These are phyloP conservation scores for Agapornis roseicollis DNA, from an alignment of 2,113 vertebrate genomes.

Conservation along the genomic window DNA sequence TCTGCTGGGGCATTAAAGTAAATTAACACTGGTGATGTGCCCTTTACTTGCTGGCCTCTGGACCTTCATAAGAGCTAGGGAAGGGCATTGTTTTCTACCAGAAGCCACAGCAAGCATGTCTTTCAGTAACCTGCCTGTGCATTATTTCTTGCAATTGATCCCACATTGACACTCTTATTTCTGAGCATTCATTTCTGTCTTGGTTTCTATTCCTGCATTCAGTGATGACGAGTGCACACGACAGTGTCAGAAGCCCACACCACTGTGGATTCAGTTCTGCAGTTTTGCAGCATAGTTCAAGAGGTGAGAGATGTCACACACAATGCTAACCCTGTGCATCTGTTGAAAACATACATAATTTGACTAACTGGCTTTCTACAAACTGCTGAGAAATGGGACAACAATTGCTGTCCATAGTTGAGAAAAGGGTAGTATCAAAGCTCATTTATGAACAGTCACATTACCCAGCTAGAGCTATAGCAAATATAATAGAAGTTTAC, in stretches of 20 bases:
- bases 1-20: background rate
- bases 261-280: background rate
- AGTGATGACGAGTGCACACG: accelerated
- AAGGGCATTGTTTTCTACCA: background rate
- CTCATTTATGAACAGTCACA: background rate
- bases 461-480: background rate
- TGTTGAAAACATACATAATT: background rate
- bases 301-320: background rate
- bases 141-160: background rate
- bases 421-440: background rate
- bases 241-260: background rate
- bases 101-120: background rate
- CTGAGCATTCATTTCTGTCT: background rate
- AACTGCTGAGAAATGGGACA: background rate
- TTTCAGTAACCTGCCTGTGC: background rate
- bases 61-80: background rate
- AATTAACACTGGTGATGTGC: background rate
- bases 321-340: background rate
- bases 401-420: background rate
- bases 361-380: background rate
- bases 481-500: background rate
- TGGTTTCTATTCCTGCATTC: background rate
- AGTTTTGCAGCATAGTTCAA: background rate
- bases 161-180: background rate
- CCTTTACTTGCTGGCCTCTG: background rate